Percentiles rank a stretch among this genome's conserved stretches.
Evolutionary conservation across 2,113 vertebrate species (phyloP).

Genomic region (Macquaria ambigua): DNA sequence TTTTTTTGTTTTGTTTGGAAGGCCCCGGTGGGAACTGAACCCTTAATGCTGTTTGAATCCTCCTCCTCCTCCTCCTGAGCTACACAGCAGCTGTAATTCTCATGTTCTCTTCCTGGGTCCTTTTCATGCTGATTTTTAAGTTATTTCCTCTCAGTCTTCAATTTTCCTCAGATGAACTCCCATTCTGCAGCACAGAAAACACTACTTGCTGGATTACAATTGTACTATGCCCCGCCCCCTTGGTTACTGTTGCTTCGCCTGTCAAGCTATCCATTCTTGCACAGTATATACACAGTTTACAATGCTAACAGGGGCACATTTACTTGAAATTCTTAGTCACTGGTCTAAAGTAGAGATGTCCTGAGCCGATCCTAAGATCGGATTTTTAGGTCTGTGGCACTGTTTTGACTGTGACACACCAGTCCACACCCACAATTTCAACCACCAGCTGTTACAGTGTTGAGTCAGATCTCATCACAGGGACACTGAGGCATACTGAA

Average conservation of each 20-base stretch:
- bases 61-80: slow-evolving; percentile 4
- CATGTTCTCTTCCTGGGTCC: neutral
- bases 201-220: neutral
- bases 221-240: too few relatives aligned
- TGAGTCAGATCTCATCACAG: slow-evolving; percentile 21
- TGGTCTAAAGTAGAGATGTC: neutral
- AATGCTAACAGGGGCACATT: neutral
- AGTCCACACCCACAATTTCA: neutral
- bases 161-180: slow-evolving; percentile 8
- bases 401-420: neutral
- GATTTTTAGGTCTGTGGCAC: neutral
- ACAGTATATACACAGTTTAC: neutral
- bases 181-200: slow-evolving; percentile 5
- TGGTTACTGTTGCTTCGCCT: neutral
- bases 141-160: neutral
- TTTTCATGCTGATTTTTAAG: slow-evolving; percentile 7
- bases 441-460: neutral
- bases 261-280: neutral
- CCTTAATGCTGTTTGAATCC: slow-evolving; percentile 43
- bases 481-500: neutral
- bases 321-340: neutral
- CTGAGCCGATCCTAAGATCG: neutral
- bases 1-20: neutral
- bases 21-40: slow-evolving; percentile 16
- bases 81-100: slow-evolving; percentile 26